These are phyloP conservation scores for Echeneis naucrates DNA, from an alignment of 2,797 vertebrate species.

Conservation along the genomic window DNA sequence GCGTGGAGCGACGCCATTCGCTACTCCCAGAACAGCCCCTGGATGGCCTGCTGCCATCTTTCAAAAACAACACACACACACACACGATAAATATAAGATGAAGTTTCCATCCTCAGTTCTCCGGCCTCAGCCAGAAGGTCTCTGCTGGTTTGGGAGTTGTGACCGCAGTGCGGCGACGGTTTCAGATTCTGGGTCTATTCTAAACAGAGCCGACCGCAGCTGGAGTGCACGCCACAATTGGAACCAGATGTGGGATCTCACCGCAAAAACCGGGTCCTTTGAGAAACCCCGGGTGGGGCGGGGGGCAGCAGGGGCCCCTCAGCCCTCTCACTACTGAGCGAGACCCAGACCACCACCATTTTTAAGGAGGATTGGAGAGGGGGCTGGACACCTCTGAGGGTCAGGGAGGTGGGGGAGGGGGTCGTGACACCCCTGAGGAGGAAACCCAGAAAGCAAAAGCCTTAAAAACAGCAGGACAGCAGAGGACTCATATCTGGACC, in stretches of 20 bases:
- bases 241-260: constrained; percentile 85
- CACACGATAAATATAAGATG: constrained; percentile 71
- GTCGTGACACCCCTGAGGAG: background rate
- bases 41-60: constrained; percentile 52
- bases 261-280: constrained; percentile 64
- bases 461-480: background rate
- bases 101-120: constrained; percentile 77
- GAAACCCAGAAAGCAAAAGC: constrained; percentile 16
- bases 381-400: background rate
- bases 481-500: too few relatives aligned
- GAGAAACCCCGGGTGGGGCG: constrained; percentile 38
- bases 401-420: background rate
- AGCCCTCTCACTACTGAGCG: background rate
- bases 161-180: constrained; percentile 83
- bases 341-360: background rate
- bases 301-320: constrained; percentile 18
- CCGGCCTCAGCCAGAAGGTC: constrained; percentile 75
- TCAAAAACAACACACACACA: constrained; percentile 22
- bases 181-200: constrained; percentile 85
- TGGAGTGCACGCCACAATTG: constrained; percentile 83
- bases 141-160: constrained; percentile 77
- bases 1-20: constrained; percentile 44
- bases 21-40: constrained; percentile 50
- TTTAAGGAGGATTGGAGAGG: background rate
- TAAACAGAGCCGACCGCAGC: constrained; percentile 86